phyloP scores from a whole-genome alignment of 2,888 invertebrate species.

The Brenthis daphne region DNA sequence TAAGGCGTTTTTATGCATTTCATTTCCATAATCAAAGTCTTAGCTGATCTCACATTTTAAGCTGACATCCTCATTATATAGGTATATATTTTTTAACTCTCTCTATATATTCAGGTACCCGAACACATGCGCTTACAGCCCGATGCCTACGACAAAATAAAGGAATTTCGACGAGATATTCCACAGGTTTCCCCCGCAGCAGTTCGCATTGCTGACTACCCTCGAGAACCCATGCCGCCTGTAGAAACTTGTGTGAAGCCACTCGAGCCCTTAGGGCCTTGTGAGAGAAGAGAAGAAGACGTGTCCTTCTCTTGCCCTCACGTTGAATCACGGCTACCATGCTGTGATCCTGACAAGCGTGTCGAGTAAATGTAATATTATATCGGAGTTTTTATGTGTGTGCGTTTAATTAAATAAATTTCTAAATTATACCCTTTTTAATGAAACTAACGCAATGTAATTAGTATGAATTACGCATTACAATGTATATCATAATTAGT shows the following conservation, averaged over 20 bases:
- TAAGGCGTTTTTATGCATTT: no score
- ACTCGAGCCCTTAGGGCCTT: conserved; percentile 52
- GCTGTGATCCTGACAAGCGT: conserved; percentile 58
- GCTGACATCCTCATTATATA: neutral
- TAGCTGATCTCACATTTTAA: neutral
- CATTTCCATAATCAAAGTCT: no score
- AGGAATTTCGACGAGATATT: conserved; percentile 60
- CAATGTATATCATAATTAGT: no score
- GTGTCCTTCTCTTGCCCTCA: conserved; percentile 69
- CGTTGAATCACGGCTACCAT: conserved; percentile 57
- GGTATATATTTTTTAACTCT: neutral
- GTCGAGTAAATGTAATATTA: neutral
- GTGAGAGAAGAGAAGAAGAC: conserved; percentile 60
- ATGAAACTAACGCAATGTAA: no score
- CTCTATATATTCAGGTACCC: conserved; percentile 52
- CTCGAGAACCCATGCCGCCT: conserved; percentile 48
- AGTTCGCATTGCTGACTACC: conserved; percentile 52
- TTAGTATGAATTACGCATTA: no score
- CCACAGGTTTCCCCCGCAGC: conserved; percentile 71
- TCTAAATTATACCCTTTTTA: no score
- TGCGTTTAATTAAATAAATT: no score
- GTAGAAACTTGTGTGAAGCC: conserved; percentile 55
- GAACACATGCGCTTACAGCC: conserved; percentile 67
- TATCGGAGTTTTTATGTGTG: no score
- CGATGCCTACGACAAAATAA: conserved; percentile 66